phyloP scores from a whole-genome alignment of 2,113 vertebrate genomes.

The Pholis gunnellus region DNA sequence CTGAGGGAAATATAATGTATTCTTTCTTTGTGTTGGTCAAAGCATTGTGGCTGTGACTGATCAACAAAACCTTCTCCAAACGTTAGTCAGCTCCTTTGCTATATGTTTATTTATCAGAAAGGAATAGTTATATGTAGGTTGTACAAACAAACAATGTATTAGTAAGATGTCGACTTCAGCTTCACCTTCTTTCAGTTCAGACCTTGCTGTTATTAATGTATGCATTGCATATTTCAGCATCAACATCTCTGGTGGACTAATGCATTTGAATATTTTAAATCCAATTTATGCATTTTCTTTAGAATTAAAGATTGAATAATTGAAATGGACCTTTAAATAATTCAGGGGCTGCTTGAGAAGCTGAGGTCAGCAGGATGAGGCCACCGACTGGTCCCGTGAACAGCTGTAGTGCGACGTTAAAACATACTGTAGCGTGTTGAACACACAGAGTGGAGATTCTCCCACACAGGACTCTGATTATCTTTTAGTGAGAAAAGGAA shows the following conservation, averaged over 20 bases:
- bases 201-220: neutral
- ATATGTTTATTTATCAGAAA: neutral
- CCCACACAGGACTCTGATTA: neutral
- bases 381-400: conserved; percentile 32
- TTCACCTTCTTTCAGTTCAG: neutral
- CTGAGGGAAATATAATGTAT: too few relatives aligned
- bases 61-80: too few relatives aligned
- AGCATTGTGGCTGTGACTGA: too few relatives aligned
- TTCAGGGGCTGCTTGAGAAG: conserved; percentile 44
- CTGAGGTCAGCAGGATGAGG: conserved; percentile 51
- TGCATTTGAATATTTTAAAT: conserved; percentile 65
- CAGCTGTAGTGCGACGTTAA: conserved; percentile 16
- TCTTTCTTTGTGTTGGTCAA: too few relatives aligned
- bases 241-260: conserved; percentile 17
- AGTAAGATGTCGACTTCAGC: neutral
- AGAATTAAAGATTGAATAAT: conserved; percentile 61
- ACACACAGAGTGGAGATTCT: neutral
- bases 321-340: conserved; percentile 62
- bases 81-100: too few relatives aligned
- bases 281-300: conserved; percentile 58
- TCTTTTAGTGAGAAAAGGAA: neutral
- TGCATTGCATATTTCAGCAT: conserved; percentile 2
- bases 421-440: neutral
- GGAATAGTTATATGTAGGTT: neutral
- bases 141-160: neutral